Conservation (phyloP, 2,113 vertebrate genomes). For the Eptatretus burgeri region DNA sequence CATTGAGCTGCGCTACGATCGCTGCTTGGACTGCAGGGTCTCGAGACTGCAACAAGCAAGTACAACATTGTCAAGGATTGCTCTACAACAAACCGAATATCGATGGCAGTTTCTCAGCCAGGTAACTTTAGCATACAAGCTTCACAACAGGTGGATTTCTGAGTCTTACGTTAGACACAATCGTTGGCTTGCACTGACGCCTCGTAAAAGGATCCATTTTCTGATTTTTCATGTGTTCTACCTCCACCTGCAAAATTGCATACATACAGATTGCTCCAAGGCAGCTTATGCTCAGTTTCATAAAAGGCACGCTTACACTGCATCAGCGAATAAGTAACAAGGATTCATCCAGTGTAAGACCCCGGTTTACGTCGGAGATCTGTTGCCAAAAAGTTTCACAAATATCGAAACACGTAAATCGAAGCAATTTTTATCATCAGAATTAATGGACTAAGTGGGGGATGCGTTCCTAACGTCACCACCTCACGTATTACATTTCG, state of each 20-base stretch:
- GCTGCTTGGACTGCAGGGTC: constrained; percentile 93
- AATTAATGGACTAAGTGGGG: no score
- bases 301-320: no score
- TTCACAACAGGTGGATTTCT: not conserved
- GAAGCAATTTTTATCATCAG: no score
- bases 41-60: constrained; percentile 31
- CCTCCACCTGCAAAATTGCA: constrained; percentile 41
- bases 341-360: not conserved
- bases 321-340: no score
- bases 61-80: no score
- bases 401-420: no score
- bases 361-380: not conserved
- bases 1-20: constrained; percentile 80
- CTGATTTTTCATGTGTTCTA: constrained; percentile 74
- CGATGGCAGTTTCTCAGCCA: no score
- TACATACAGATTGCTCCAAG: not conserved
- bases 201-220: constrained; percentile 96
- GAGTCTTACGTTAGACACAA: constrained; percentile 79
- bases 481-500: no score
- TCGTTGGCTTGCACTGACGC: constrained; percentile 89
- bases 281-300: no score
- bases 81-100: no score
- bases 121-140: no score
- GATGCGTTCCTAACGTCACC: no score
- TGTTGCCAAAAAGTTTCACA: not conserved